phyloP scores from a whole-genome alignment of 1,140 invertebrate species.

The Meloidogyne chitwoodi region DNA sequence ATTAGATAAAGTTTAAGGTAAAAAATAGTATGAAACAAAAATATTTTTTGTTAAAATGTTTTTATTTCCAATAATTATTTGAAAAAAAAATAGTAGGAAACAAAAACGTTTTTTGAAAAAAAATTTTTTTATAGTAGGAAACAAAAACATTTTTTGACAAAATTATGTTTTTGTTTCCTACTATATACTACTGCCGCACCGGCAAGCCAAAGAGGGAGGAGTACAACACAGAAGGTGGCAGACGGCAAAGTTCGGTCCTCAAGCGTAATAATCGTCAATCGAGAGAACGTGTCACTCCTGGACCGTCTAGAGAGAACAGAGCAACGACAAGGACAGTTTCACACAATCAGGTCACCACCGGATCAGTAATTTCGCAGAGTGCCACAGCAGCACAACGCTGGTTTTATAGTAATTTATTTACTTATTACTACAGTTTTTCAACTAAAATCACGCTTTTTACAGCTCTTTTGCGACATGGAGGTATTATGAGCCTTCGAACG shows the following conservation, averaged over 20 bases:
- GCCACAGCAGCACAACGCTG: neutral
- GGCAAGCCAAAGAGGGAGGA: neutral
- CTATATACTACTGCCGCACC: no score
- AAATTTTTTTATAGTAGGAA: no score
- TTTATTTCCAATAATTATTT: no score
- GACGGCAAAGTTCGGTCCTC: neutral
- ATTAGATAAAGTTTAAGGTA: no score
- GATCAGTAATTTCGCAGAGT: neutral
- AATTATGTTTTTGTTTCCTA: no score
- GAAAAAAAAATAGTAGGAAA: no score
- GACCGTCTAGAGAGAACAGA: neutral
- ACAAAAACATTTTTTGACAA: no score
- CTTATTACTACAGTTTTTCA: neutral
- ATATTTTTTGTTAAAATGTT: no score
- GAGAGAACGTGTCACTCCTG: neutral
- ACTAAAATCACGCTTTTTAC: neutral
- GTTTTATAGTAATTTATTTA: neutral
- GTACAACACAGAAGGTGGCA: neutral
- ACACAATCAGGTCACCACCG: neutral
- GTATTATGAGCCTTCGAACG: neutral
- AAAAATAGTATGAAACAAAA: no score
- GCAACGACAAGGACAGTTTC: neutral
- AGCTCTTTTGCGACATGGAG: neutral
- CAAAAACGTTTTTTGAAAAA: no score
- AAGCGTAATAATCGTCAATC: neutral